Evolutionary conservation across 37 sponge, comb jelly and placozoan genomes (phyloP), one percentile per base, ranked within the genome.

Genomic region (Cliona cf. orientalis): DNA sequence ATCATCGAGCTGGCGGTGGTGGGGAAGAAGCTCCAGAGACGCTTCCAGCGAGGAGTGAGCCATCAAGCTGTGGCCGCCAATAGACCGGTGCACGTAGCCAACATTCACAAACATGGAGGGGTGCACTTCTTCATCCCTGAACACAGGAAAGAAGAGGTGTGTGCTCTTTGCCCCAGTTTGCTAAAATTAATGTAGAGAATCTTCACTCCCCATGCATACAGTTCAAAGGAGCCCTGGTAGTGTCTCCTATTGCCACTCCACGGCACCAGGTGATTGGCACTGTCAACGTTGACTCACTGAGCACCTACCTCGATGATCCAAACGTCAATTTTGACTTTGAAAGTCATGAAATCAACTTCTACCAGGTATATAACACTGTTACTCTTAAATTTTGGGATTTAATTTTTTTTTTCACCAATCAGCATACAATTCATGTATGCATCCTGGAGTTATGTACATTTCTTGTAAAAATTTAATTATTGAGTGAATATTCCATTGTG

Each of bases 221-320:
- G 92, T 75, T 61, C 46, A 74, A 90, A 71, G 94, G 94, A 3
- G 87, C 94, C 49, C 85, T 94, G 59, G 72, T 90, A 12, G 91
- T 90, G 39, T 46, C 62, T 12, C 94, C 94, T 9, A 79, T 94
- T 55, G 21, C 22, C 31, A 83, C 53, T n/a, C 80, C 73, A 49
- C 49, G 11, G 17, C 44, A 78, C 4, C 1, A 26, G 12, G 72
- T 83, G 25, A n/a, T 90, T 39, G 94, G 91, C 44, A 86, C 88
- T 17, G 31, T 90, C 53, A 80, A 64, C 55, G 66, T 94, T 26
- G 94, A 94, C 85, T 79, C 84, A 0, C 69, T 59, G 2, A n/a
- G n/a, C n/a, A n/a, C n/a, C n/a, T n/a, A n/a, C n/a, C n/a, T n/a
- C n/a, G n/a, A n/a, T n/a, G n/a, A n/a, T n/a, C n/a, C n/a, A n/a